Percentiles rank a stretch among this genome's conserved stretches.
phyloP scores from a whole-genome alignment of 1,140 invertebrate species.

The Matsumurasca onukii region DNA sequence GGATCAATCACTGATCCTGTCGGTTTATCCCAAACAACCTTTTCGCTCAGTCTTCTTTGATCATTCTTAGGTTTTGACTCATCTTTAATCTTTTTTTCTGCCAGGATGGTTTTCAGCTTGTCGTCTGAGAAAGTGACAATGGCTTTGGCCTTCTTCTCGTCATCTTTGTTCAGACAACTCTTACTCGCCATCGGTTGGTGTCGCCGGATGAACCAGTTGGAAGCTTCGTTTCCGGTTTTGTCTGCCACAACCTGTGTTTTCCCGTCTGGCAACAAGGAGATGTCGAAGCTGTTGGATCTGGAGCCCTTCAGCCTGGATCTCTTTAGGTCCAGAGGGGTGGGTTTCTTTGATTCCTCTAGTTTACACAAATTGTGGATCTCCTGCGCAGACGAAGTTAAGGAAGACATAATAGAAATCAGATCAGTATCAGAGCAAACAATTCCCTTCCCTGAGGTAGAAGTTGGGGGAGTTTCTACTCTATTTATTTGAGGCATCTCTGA shows the following conservation, averaged over 20 bases:
- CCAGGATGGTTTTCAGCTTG: slow-evolving; percentile 37
- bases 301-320: slow-evolving; percentile 58
- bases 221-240: slow-evolving; percentile 46
- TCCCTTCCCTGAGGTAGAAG: slow-evolving; percentile 45
- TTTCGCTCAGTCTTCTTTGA: slow-evolving; percentile 43
- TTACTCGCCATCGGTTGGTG: slow-evolving; percentile 66
- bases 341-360: slow-evolving; percentile 34
- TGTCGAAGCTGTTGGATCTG: slow-evolving; percentile 79
- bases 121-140: slow-evolving; percentile 48
- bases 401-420: slow-evolving; percentile 73
- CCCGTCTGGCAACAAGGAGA: slow-evolving; percentile 64
- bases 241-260: slow-evolving; percentile 45
- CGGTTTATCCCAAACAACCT: slow-evolving; percentile 68
- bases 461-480: neutral
- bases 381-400: slow-evolving; percentile 73
- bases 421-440: slow-evolving; percentile 79
- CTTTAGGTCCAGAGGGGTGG: slow-evolving; percentile 50
- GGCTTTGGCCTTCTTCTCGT: slow-evolving; percentile 28
- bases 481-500: slow-evolving; percentile 37
- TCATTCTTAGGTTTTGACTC: slow-evolving; percentile 42
- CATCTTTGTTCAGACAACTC: slow-evolving; percentile 25
- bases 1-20: slow-evolving; percentile 75
- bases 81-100: slow-evolving; percentile 41
- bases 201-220: slow-evolving; percentile 72
- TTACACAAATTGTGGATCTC: slow-evolving; percentile 56